Percentiles rank a stretch among this genome's conserved stretches.
Evolutionary conservation across 1,140 invertebrate genomes (phyloP).

Genomic region (Trialeurodes vaporariorum): DNA sequence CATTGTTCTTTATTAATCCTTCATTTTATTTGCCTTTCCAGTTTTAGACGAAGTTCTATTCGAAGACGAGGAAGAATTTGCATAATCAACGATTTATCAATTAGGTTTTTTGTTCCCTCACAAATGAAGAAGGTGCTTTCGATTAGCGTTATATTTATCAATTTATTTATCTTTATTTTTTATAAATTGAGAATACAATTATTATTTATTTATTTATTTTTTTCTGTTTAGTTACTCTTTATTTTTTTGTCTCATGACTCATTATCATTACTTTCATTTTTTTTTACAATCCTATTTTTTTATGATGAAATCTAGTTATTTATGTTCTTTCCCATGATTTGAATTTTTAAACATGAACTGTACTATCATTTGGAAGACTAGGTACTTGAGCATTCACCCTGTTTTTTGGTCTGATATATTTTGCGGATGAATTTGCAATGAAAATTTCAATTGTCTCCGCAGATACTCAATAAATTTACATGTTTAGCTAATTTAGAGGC

Average conservation of each 20-base stretch:
- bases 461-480: no score
- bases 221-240: slow-evolving; percentile 3
- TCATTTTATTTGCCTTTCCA: slow-evolving; percentile 18
- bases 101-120: slow-evolving; percentile 8
- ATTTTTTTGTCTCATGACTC: not conserved
- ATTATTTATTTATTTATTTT: slow-evolving; percentile 7
- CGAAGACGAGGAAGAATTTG: slow-evolving; percentile 24
- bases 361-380: no score
- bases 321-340: not conserved
- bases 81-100: slow-evolving; percentile 9
- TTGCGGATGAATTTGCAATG: no score
- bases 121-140: not conserved
- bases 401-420: not conserved
- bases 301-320: not conserved
- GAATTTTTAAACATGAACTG: no score
- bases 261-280: not conserved
- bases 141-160: not conserved
- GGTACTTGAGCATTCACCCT: no score
- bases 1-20: not conserved
- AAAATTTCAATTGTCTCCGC: no score
- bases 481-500: no score
- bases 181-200: slow-evolving; percentile 4
- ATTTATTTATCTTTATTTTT: slow-evolving; percentile 8
- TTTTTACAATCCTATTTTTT: slow-evolving; percentile 1
- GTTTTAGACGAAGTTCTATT: slow-evolving; percentile 28